phyloP scores from a whole-genome alignment of 2,888 invertebrate genomes.

The Eupelmus urozonus region DNA sequence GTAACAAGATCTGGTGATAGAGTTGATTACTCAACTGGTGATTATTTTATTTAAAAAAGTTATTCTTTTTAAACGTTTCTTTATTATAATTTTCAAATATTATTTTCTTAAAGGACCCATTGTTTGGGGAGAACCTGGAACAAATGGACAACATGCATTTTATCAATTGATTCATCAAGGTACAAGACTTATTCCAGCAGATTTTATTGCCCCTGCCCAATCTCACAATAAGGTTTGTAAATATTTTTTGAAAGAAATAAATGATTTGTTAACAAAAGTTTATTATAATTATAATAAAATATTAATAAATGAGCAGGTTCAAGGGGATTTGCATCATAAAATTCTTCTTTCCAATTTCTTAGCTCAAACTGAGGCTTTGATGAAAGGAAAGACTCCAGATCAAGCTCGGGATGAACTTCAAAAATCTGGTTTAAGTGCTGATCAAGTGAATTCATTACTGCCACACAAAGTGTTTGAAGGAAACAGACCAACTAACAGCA shows the following conservation, averaged over 20 bases:
- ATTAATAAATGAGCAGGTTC: constrained; percentile 71
- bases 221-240: constrained; percentile 85
- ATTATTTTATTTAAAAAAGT: background rate
- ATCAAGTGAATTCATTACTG: constrained; percentile 87
- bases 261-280: constrained; percentile 10
- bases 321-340: constrained; percentile 91
- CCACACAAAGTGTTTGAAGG: constrained; percentile 98
- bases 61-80: constrained; percentile 11
- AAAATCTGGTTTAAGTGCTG: constrained; percentile 86
- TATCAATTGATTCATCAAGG: constrained; percentile 99
- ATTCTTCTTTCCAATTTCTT: constrained; percentile 97
- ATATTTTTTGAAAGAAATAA: constrained; percentile 13
- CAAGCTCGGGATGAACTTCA: constrained; percentile 89
- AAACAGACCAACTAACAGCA: constrained; percentile 98
- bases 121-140: constrained; percentile 98
- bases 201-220: constrained; percentile 96
- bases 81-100: constrained; percentile 30
- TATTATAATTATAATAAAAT: constrained; percentile 8
- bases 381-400: constrained; percentile 85
- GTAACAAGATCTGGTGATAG: constrained; percentile 85
- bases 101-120: constrained; percentile 70
- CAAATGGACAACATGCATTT: constrained; percentile 99
- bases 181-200: constrained; percentile 93
- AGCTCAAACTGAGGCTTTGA: constrained; percentile 98
- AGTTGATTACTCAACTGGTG: constrained; percentile 79